Conservation (phyloP, 1,140 invertebrate genomes). For the Elymnias hypermnestra region DNA sequence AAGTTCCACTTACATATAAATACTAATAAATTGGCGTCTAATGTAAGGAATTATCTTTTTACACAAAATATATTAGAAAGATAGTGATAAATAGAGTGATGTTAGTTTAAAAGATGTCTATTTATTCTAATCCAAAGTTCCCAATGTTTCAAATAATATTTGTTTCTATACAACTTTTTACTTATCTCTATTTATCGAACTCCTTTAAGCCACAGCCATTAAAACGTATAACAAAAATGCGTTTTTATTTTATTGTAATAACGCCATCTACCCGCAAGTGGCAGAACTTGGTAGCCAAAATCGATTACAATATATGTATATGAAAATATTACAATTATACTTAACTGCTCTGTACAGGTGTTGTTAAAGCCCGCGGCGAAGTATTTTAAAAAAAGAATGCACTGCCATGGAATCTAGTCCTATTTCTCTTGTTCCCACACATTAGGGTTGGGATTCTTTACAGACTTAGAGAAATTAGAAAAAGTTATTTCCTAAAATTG, state of each 20-base stretch:
- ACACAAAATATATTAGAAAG: too few species aligned
- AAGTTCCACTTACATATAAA: too few species aligned
- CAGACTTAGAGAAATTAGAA: not conserved
- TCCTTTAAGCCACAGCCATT: too few species aligned
- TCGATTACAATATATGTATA: conserved; percentile 33
- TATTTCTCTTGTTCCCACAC: not conserved
- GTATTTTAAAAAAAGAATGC: conserved; percentile 34
- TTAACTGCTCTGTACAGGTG: conserved; percentile 25
- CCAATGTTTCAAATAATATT: too few species aligned
- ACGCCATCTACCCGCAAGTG: conserved; percentile 55
- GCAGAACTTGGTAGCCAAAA: conserved; percentile 35
- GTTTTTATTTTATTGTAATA: conserved; percentile 6
- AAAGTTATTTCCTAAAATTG: not conserved
- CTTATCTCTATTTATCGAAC: too few species aligned
- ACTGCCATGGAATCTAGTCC: conserved; percentile 20
- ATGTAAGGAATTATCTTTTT: too few species aligned
- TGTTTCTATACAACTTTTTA: too few species aligned
- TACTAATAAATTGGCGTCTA: too few species aligned
- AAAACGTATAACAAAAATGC: too few species aligned
- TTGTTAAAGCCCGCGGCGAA: conserved; percentile 25
- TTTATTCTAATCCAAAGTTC: too few species aligned
- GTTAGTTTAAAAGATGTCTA: too few species aligned
- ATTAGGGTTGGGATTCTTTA: not conserved
- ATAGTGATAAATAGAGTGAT: too few species aligned
- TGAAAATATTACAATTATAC: conserved; percentile 35